Conservation (phyloP, 2,113 vertebrate genomes). For the Centropus unirufus region DNA sequence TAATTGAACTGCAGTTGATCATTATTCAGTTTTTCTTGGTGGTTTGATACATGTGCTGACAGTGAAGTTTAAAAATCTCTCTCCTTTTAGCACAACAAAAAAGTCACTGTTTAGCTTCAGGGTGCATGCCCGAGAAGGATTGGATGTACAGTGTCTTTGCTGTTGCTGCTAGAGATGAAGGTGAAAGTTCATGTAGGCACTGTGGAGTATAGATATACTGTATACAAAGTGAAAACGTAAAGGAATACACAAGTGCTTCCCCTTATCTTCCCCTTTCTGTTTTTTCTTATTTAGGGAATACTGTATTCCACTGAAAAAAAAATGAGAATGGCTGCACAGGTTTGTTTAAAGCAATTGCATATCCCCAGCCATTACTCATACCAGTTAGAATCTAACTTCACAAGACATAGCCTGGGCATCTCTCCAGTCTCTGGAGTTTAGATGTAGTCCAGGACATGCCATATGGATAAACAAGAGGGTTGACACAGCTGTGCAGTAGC, state of each 20-base stretch:
- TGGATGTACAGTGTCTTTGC: background rate
- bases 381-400: background rate
- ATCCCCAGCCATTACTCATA: background rate
- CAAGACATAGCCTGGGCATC: background rate
- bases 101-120: background rate
- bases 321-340: background rate
- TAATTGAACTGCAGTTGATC: background rate
- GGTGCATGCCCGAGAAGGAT: background rate
- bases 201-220: background rate
- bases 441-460: background rate
- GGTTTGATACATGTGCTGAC: slow-evolving; percentile 5
- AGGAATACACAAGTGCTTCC: background rate
- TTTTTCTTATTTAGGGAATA: background rate
- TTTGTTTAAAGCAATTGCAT: background rate
- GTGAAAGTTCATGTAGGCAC: background rate
- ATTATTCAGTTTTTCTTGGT: background rate
- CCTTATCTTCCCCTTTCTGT: background rate
- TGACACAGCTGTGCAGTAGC: background rate
- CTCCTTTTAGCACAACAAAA: background rate
- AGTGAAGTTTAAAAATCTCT: background rate
- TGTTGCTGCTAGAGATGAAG: background rate
- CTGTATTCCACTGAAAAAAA: background rate
- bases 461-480: background rate
- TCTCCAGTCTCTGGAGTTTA: background rate
- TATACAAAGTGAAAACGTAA: background rate